Percentiles rank a stretch among this genome's conserved stretches.
Conservation (phyloP, 2,888 invertebrate species). For the Drosophila prostipennis region DNA sequence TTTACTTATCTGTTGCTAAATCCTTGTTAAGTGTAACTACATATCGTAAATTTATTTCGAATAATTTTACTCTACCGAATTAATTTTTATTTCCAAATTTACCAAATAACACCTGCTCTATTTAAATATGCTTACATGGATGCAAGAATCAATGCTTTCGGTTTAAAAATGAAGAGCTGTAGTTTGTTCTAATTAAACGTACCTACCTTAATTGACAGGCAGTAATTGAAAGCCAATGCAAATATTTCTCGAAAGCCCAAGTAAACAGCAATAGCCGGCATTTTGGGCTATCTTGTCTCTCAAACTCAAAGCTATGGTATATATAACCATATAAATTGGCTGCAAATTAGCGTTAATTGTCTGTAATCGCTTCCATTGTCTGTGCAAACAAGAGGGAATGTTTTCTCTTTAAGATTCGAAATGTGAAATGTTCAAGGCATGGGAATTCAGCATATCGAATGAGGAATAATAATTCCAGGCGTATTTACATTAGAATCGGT, state of each 20-base stretch:
- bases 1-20: too few relatives aligned
- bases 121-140: not conserved
- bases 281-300: not conserved
- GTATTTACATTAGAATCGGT: not conserved
- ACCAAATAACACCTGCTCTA: not conserved
- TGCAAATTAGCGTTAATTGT: conserved; percentile 29
- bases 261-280: not conserved
- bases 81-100: not conserved
- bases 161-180: not conserved
- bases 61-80: too few relatives aligned
- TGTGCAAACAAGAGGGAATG: conserved; percentile 5
- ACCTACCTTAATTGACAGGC: conserved; percentile 17
- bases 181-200: conserved; percentile 22
- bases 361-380: conserved; percentile 21
- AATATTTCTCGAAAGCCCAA: conserved; percentile 4
- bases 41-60: too few relatives aligned
- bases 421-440: too few relatives aligned
- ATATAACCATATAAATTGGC: conserved; percentile 13
- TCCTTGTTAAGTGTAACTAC: too few relatives aligned
- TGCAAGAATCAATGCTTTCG: not conserved
- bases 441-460: not conserved
- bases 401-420: not conserved
- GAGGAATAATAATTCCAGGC: not conserved
- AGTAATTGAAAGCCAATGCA: conserved; percentile 26
- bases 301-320: not conserved